These are phyloP conservation scores for Lamellibrachia columna DNA, from an alignment of 2,888 invertebrate species.

Conservation along the genomic window DNA sequence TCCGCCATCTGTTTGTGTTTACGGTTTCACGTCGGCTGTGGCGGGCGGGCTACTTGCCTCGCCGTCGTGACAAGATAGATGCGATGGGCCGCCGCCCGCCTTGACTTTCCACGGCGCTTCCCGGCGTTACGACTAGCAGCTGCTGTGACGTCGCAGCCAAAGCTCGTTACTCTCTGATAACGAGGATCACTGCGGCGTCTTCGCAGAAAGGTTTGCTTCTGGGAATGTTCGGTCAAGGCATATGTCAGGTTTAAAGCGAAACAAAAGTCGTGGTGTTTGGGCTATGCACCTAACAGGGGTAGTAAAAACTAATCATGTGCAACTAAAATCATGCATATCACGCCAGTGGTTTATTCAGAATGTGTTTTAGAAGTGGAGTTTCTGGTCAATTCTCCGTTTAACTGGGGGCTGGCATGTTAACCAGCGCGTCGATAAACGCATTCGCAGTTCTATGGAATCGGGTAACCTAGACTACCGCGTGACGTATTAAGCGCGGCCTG, in stretches of 20 bases:
- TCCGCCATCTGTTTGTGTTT: background rate
- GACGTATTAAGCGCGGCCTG: too few species aligned
- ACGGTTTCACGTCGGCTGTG: background rate
- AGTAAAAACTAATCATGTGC: too few species aligned
- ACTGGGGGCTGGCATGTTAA: too few species aligned
- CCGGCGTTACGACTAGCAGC: background rate
- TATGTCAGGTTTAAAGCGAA: background rate
- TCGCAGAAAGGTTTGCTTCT: background rate
- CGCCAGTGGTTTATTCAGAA: too few species aligned
- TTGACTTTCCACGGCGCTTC: background rate
- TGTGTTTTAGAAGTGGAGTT: too few species aligned
- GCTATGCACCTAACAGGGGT: too few species aligned
- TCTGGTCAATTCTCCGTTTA: too few species aligned
- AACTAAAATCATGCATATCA: too few species aligned
- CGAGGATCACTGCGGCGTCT: background rate
- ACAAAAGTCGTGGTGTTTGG: too few species aligned
- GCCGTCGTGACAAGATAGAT: conserved; percentile 11
- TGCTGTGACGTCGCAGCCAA: background rate
- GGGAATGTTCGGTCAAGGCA: background rate
- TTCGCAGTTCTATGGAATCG: too few species aligned
- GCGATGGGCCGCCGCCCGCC: background rate
- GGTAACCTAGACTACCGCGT: too few species aligned
- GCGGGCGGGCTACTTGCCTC: background rate
- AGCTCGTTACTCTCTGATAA: background rate
- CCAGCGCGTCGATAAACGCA: too few species aligned